Evolutionary conservation across 1,140 invertebrate genomes (phyloP).

Genomic region (Lethrus apterus): DNA sequence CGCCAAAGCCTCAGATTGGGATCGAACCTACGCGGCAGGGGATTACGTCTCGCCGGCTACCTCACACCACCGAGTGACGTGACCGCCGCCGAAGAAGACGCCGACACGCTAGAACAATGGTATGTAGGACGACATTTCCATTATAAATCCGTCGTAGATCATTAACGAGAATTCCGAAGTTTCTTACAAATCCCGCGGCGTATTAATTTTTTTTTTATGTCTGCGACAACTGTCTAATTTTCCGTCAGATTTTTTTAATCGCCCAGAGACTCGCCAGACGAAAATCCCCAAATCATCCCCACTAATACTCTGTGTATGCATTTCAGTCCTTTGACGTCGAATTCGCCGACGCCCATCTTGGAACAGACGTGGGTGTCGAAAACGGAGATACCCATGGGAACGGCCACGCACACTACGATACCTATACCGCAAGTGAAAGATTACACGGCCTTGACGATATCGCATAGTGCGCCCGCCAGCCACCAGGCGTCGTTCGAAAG

Average conservation of each 20-base stretch:
- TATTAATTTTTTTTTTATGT: too few relatives aligned
- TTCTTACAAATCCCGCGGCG: not conserved
- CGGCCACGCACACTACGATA: constrained; percentile 25
- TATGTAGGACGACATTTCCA: constrained; percentile 36
- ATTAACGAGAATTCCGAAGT: not conserved
- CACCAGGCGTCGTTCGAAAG: constrained; percentile 40
- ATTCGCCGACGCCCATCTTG: constrained; percentile 42
- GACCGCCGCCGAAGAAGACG: constrained; percentile 44
- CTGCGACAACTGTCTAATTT: too few relatives aligned
- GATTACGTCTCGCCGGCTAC: constrained; percentile 40
- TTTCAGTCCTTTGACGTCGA: constrained; percentile 48
- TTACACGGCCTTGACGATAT: constrained; percentile 37
- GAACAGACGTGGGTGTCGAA: constrained; percentile 38
- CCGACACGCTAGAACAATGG: constrained; percentile 49
- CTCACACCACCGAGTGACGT: constrained; percentile 42
- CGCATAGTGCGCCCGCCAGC: constrained; percentile 36
- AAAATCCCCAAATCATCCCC: too few relatives aligned
- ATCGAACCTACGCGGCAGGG: constrained; percentile 36
- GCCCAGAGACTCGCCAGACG: too few relatives aligned
- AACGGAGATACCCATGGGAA: constrained; percentile 33
- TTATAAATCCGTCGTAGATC: not conserved
- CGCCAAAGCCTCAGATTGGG: constrained; percentile 43
- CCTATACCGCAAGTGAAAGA: constrained; percentile 31
- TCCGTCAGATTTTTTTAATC: not conserved
- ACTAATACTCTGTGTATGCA: not conserved